phyloP scores from a whole-genome alignment of 2,797 vertebrate genomes.

The Manis crassicaudata region DNA sequence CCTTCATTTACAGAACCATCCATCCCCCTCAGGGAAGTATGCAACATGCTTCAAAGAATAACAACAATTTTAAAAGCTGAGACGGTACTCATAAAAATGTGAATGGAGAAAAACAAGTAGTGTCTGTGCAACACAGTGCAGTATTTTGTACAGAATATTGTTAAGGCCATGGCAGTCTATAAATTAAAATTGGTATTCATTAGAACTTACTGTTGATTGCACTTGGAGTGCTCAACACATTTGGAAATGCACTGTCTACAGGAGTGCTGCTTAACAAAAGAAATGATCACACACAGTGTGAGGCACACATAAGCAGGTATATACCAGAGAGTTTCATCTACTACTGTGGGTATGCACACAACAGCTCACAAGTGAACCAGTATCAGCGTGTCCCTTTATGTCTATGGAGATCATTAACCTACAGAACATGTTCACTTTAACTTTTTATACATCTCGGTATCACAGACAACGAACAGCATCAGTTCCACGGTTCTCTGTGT shows the following conservation, averaged over 20 bases:
- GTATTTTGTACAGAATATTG: constrained; percentile 63
- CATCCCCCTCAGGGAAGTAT: constrained; percentile 72
- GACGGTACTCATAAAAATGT: constrained; percentile 57
- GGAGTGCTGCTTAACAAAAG: constrained; percentile 61
- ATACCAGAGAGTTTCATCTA: constrained; percentile 66
- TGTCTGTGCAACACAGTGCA: constrained; percentile 76
- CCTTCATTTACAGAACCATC: constrained; percentile 83
- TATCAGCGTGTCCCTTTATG: constrained; percentile 80
- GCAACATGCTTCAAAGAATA: constrained; percentile 81
- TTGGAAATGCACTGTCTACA: constrained; percentile 29
- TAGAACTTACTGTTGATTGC: constrained; percentile 16
- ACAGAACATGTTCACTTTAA: constrained; percentile 69
- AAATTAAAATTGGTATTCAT: constrained; percentile 68
- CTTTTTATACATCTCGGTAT: constrained; percentile 71
- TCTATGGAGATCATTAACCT: constrained; percentile 75
- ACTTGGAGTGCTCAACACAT: constrained; percentile 39
- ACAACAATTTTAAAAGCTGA: constrained; percentile 74
- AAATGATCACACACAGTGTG: constrained; percentile 81
- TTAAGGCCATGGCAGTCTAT: constrained; percentile 81
- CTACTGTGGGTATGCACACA: constrained; percentile 65
- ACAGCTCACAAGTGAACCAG: constrained; percentile 72
- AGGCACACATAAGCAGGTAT: constrained; percentile 77
- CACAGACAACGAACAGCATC: constrained; percentile 76
- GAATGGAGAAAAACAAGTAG: constrained; percentile 78
- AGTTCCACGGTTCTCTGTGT: constrained; percentile 77